Conservation (phyloP, 1,140 invertebrate species). For the Homalodisca vitripennis region DNA sequence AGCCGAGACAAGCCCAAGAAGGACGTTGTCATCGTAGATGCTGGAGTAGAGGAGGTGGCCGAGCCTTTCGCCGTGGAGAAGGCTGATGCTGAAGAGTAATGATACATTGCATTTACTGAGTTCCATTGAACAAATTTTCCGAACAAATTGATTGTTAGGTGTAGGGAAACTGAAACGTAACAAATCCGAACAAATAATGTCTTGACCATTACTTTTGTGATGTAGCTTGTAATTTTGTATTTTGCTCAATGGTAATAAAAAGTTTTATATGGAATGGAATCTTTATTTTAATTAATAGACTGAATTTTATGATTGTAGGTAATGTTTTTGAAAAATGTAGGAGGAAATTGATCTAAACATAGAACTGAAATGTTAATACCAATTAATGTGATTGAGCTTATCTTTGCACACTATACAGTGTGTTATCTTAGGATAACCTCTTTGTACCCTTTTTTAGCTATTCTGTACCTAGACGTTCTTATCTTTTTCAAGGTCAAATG, state of each 20-base stretch:
- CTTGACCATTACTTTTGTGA: not conserved
- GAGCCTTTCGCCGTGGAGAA: conserved; percentile 79
- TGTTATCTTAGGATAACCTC: too few relatives aligned
- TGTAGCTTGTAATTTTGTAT: conserved; percentile 21
- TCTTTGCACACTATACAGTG: too few relatives aligned
- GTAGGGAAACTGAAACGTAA: not conserved
- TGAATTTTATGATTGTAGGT: not conserved
- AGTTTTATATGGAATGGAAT: not conserved
- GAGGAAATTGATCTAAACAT: too few relatives aligned
- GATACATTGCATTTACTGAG: not conserved
- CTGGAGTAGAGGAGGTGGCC: conserved; percentile 63
- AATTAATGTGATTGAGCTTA: too few relatives aligned
- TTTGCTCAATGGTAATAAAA: conserved; percentile 24
- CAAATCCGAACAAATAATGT: not conserved
- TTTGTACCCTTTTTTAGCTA: too few relatives aligned
- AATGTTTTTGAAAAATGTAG: not conserved
- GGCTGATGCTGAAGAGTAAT: conserved; percentile 63
- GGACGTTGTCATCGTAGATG: conserved; percentile 77
- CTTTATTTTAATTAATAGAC: too few relatives aligned
- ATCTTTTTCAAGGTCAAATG: too few relatives aligned
- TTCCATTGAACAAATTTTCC: conserved; percentile 4
- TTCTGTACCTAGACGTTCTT: too few relatives aligned
- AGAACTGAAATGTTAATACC: too few relatives aligned
- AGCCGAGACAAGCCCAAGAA: conserved; percentile 72
- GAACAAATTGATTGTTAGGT: conserved; percentile 17